Evolutionary conservation across 2,888 invertebrate genomes (phyloP), one percentile per base, ranked within the genome.

Genomic region (Acleris sparsana): DNA sequence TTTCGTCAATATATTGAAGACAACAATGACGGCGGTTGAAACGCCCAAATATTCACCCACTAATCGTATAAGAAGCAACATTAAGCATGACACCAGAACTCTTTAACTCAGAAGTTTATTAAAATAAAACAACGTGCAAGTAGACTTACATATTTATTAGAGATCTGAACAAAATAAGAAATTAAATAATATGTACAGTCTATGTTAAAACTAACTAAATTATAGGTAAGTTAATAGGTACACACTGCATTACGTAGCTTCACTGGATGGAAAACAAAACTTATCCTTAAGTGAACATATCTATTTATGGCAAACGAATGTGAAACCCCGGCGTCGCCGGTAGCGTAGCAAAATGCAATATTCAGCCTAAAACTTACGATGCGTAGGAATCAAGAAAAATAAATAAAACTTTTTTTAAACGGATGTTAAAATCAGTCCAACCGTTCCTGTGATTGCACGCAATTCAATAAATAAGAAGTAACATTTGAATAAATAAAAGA

Each of bases 171-270:
- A 93, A 91, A 93, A 93, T 92, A 93, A 89, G 92, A 93, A 93
- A 92, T 93, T 89, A 93, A 93, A 93, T 93, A 91, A 93, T 93
- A 93, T 93, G 93, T 93, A 93, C 93, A 93, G 93, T 92, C 92
- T 92, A 92, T 92, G 89, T 93, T 93, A 92, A 88, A 92, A 91
- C 89, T 92, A 93, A 92, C 89, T 93, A 92, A 91, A 91, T 88
- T 89, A 91, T 77, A 89, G 82, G 90, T 92, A 91, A 91, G 91
- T 92, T 88, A 92, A 90, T 90, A 90, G 92, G 90, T 92, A 92
- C 93, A 93, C 89, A 88, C 92, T 84, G 83, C 80, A 78, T 87
- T 84, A 85, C 83, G 80, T 84, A 85, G 85, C 86, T 85, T 60
- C 87, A 88, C 79, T 79, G 75, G 80, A 80, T 79, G 79, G 79